Evolutionary conservation across 2,113 vertebrate species (phyloP).

Genomic region (Puffinus mauretanicus): DNA sequence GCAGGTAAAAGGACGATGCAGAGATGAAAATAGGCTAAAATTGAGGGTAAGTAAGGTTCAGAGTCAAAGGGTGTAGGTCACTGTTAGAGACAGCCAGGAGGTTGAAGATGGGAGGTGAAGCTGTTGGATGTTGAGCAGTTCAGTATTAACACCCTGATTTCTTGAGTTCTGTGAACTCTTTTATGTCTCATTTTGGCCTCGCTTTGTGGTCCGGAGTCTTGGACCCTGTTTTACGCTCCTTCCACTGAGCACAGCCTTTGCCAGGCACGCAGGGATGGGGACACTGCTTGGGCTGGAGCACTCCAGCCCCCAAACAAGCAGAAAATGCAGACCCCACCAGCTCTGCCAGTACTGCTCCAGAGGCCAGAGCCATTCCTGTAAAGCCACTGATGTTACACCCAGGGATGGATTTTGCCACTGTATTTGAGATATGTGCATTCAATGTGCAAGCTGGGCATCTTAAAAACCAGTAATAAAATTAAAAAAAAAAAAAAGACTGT

Average conservation of each 20-base stretch:
- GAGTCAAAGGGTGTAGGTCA: not conserved
- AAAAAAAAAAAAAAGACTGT: not conserved
- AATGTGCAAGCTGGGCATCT: not conserved
- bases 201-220: not conserved
- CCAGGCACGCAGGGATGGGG: not conserved
- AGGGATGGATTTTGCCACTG: not conserved
- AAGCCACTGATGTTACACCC: not conserved
- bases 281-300: not conserved
- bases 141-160: not conserved
- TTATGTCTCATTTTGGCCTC: not conserved
- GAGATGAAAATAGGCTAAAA: not conserved
- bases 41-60: not conserved
- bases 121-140: not conserved
- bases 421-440: not conserved
- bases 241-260: not conserved
- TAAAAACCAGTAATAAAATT: not conserved
- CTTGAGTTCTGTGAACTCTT: not conserved
- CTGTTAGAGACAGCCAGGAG: not conserved
- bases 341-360: not conserved
- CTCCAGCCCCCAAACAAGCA: not conserved
- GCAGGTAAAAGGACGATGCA: not conserved
- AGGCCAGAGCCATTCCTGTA: not conserved
- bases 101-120: not conserved
- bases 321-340: not conserved
- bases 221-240: not conserved